phyloP scores from a whole-genome alignment of 2,888 invertebrate genomes.

The Lochmaea crataegi region DNA sequence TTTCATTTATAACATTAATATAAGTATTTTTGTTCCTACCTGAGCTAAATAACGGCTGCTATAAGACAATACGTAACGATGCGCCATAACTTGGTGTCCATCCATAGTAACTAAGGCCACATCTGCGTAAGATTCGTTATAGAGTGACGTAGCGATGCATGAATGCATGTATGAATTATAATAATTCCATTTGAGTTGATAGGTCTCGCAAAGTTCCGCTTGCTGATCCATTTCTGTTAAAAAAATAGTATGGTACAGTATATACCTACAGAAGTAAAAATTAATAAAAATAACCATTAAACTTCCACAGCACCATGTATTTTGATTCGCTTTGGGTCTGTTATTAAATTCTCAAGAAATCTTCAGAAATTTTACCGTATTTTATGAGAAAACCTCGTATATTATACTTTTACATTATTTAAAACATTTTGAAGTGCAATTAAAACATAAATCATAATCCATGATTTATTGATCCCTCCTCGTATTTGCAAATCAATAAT shows the following conservation, averaged over 20 bases:
- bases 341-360: too few species aligned
- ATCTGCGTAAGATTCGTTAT: slow-evolving; percentile 85
- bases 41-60: slow-evolving; percentile 77
- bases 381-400: too few species aligned
- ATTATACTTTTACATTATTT: too few species aligned
- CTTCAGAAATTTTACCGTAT: too few species aligned
- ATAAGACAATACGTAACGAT: slow-evolving; percentile 85
- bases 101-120: slow-evolving; percentile 83
- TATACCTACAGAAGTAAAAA: background rate
- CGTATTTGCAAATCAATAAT: slow-evolving; percentile 12
- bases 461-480: background rate
- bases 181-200: slow-evolving; percentile 90
- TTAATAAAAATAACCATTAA: background rate
- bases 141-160: slow-evolving; percentile 78
- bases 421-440: too few species aligned
- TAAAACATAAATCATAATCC: background rate
- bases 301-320: too few species aligned
- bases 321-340: too few species aligned
- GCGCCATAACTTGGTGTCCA: slow-evolving; percentile 84
- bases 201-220: slow-evolving; percentile 72
- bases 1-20: too few species aligned
- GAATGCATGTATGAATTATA: slow-evolving; percentile 85
- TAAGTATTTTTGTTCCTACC: slow-evolving; percentile 55
- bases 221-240: slow-evolving; percentile 65
- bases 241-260: background rate